These are phyloP conservation scores for Ceriagrion tenellum DNA, from an alignment of 2,888 invertebrate species.

Conservation along the genomic window DNA sequence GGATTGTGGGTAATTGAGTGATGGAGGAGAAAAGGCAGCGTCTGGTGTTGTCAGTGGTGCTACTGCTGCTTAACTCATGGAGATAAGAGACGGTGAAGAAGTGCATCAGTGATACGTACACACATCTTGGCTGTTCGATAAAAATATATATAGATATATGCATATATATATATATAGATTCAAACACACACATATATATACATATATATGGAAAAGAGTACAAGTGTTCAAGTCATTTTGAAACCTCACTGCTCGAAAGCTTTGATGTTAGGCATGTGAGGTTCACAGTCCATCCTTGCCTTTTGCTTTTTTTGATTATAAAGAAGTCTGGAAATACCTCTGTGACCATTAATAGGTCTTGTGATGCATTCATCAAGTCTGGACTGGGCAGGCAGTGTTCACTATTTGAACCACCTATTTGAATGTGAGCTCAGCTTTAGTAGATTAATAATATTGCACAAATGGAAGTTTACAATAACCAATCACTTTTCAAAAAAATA, in stretches of 20 bases:
- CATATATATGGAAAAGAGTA: slow-evolving; percentile 70
- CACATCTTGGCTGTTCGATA: slow-evolving; percentile 71
- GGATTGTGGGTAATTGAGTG: slow-evolving; percentile 15
- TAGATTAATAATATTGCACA: slow-evolving; percentile 77
- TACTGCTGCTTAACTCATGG: slow-evolving; percentile 66
- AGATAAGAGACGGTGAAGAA: slow-evolving; percentile 68
- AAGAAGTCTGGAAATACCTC: slow-evolving; percentile 70
- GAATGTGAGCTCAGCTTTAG: slow-evolving; percentile 76
- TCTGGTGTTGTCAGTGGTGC: slow-evolving; percentile 65
- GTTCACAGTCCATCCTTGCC: slow-evolving; percentile 73
- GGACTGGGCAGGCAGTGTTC: slow-evolving; percentile 69
- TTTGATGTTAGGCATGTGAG: slow-evolving; percentile 70
- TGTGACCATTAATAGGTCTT: slow-evolving; percentile 71
- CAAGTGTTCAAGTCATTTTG: slow-evolving; percentile 72
- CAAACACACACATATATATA: slow-evolving; percentile 68
- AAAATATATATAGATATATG: slow-evolving; percentile 72
- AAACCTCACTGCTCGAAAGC: slow-evolving; percentile 68
- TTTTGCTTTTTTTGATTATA: slow-evolving; percentile 71
- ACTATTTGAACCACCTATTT: slow-evolving; percentile 69
- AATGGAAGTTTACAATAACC: slow-evolving; percentile 69
- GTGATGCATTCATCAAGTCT: slow-evolving; percentile 70
- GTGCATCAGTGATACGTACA: slow-evolving; percentile 71
- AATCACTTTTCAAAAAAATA: slow-evolving; percentile 69
- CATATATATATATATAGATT: slow-evolving; percentile 71
- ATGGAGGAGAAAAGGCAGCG: slow-evolving; percentile 66